Evolutionary conservation across 2,888 invertebrate genomes (phyloP).

Genomic region (Scaptomyza tumidula): DNA sequence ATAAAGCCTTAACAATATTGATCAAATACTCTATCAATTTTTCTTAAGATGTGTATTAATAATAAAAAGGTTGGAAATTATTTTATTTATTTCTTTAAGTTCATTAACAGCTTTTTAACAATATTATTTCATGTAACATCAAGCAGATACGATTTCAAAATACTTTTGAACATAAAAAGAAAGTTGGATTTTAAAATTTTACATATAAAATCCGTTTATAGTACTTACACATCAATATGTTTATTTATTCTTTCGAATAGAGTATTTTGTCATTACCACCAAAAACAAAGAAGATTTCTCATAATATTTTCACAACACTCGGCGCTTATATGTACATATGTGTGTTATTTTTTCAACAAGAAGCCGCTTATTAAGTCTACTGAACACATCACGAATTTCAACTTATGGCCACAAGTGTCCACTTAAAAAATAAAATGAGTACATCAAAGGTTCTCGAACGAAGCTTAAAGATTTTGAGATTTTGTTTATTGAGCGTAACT

Average conservation of each 20-base stretch:
- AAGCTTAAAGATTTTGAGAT: constrained; percentile 9
- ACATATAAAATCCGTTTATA: background rate
- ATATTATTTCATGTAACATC: too few species aligned
- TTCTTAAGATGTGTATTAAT: too few species aligned
- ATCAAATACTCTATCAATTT: too few species aligned
- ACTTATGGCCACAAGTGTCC: constrained; percentile 37
- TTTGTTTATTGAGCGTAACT: background rate
- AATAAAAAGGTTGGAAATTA: background rate
- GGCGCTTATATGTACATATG: background rate
- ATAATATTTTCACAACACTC: background rate
- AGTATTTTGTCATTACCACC: constrained; percentile 3
- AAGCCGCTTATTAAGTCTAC: constrained; percentile 17
- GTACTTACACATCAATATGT: background rate
- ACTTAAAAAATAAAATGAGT: constrained; percentile 35
- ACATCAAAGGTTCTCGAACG: constrained; percentile 29
- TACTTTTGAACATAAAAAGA: too few species aligned
- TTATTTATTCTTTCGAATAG: background rate
- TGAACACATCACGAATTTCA: constrained; percentile 43
- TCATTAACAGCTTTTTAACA: too few species aligned
- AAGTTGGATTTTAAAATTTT: too few species aligned
- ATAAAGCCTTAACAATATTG: background rate
- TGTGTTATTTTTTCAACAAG: constrained; percentile 2
- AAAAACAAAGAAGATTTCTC: background rate
- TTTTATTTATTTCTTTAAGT: too few species aligned
- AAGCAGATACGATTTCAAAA: too few species aligned